Conservation (phyloP, 2,113 vertebrate genomes). For the Rhynchomys soricoides region DNA sequence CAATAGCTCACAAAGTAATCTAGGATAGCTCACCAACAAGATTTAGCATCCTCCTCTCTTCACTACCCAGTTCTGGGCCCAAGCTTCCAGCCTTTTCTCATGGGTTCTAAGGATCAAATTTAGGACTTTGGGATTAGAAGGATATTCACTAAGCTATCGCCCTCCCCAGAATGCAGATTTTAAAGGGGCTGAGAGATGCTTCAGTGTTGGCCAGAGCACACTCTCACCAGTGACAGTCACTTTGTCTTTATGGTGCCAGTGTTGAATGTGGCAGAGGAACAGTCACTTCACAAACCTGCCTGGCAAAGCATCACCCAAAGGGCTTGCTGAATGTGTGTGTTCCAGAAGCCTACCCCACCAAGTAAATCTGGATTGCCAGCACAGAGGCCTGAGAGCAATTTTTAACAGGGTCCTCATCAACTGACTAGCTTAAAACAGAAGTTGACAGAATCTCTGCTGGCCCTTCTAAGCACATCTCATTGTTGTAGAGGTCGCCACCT, state of each 20-base stretch:
- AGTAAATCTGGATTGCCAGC: not conserved
- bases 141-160: not conserved
- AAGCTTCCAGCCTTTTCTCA: not conserved
- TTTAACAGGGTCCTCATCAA: not conserved
- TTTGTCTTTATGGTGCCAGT: not conserved
- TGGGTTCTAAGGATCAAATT: not conserved
- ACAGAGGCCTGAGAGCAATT: not conserved
- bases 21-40: not conserved
- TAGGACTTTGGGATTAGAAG: not conserved
- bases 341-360: not conserved
- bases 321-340: accelerated
- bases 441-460: not conserved
- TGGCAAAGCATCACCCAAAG: not conserved
- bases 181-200: not conserved
- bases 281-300: not conserved
- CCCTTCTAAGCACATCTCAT: not conserved
- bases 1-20: not conserved
- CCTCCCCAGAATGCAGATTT: not conserved
- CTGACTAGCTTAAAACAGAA: not conserved
- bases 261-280: not conserved
- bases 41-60: not conserved
- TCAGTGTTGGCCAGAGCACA: accelerated
- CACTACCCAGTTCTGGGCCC: not conserved
- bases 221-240: not conserved
- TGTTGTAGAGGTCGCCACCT: not conserved